A percentile compares a stretch with the other conserved stretches of the same genome.
phyloP scores from a whole-genome alignment of 1,140 invertebrate genomes.

The Manduca sexta region DNA sequence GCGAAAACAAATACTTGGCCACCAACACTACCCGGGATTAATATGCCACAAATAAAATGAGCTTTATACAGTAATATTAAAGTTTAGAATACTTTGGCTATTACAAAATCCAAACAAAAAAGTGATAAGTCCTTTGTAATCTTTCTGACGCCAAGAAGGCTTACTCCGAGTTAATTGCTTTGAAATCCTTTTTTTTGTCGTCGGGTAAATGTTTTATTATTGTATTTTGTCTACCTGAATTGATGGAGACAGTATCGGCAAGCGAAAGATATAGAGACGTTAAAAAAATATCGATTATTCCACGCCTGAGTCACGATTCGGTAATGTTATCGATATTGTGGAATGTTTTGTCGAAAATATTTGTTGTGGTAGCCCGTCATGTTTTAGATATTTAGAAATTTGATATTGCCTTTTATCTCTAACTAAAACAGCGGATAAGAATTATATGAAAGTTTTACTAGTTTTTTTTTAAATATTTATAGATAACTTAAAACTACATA shows the following conservation, averaged over 20 bases:
- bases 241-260: conserved; percentile 34
- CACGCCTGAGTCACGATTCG: conserved; percentile 29
- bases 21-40: conserved; percentile 34
- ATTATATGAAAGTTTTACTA: too few relatives aligned
- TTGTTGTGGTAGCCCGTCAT: conserved; percentile 21
- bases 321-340: conserved; percentile 30
- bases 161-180: conserved; percentile 65
- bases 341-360: conserved; percentile 25
- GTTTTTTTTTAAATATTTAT: too few relatives aligned
- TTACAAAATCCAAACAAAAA: conserved; percentile 28
- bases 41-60: not conserved
- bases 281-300: conserved; percentile 31
- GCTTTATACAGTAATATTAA: not conserved
- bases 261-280: conserved; percentile 26
- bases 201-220: conserved; percentile 58
- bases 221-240: conserved; percentile 61
- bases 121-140: conserved; percentile 67
- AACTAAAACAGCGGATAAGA: too few relatives aligned
- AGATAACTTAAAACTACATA: too few relatives aligned
- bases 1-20: conserved; percentile 56
- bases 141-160: conserved; percentile 60
- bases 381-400: conserved; percentile 7
- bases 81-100: conserved; percentile 5
- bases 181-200: conserved; percentile 47
- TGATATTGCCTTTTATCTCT: too few relatives aligned